Evolutionary conservation across 2,113 vertebrate species (phyloP).

Genomic region (Chloebia gouldiae): DNA sequence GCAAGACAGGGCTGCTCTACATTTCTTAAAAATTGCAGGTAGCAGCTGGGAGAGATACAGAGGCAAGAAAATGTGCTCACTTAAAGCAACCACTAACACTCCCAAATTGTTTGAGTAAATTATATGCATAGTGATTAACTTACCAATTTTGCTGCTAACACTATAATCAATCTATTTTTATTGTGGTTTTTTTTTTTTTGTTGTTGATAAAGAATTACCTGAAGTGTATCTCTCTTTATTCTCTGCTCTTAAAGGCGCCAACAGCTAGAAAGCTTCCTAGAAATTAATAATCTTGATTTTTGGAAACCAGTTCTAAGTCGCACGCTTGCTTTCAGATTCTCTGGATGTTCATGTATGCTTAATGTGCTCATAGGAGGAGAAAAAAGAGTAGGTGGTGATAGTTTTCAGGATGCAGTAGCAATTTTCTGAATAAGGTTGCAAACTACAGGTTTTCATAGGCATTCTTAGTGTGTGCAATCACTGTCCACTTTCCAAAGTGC

Average conservation of each 20-base stretch:
- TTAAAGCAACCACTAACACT: not conserved
- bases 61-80: not conserved
- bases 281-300: not conserved
- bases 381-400: not conserved
- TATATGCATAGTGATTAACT: not conserved
- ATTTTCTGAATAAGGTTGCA: not conserved
- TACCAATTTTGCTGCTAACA: not conserved
- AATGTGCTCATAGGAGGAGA: not conserved
- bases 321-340: not conserved
- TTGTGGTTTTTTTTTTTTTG: not conserved
- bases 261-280: not conserved
- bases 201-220: not conserved
- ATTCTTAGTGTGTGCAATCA: not conserved
- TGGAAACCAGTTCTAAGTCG: not conserved
- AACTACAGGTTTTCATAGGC: not conserved
- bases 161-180: not conserved
- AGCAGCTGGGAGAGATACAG: not conserved
- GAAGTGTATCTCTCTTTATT: not conserved
- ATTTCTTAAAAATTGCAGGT: not conserved
- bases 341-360: not conserved
- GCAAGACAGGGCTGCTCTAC: not conserved
- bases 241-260: not conserved
- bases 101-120: not conserved
- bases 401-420: not conserved
- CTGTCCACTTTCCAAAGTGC: not conserved